Percentiles rank a stretch among this genome's conserved stretches.
Evolutionary conservation across 2,888 invertebrate species (phyloP).

Genomic region (Nesidiocoris tenuis): DNA sequence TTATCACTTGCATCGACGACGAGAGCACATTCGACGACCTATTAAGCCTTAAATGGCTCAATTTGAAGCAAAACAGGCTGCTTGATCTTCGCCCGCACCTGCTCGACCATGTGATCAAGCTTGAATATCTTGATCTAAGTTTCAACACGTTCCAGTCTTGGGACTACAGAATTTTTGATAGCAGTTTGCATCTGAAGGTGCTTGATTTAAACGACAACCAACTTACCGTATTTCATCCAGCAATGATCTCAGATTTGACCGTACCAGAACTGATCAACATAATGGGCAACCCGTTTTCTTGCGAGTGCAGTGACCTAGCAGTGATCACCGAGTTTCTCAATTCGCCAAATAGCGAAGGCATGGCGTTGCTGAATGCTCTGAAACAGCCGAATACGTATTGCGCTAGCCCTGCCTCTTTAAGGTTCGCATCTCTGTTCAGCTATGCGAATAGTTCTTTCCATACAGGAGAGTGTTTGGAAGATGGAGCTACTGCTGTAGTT

Average conservation of each 20-base stretch:
- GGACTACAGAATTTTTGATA: conserved; percentile 59
- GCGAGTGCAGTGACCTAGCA: conserved; percentile 57
- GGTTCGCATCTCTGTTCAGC: background rate
- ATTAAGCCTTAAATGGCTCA: conserved; percentile 59
- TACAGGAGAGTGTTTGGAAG: background rate
- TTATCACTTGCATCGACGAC: conserved; percentile 53
- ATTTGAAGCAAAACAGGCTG: conserved; percentile 59
- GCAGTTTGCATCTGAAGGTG: conserved; percentile 56
- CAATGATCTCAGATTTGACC: conserved; percentile 62
- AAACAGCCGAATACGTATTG: background rate
- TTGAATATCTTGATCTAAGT: conserved; percentile 59
- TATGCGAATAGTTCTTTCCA: background rate
- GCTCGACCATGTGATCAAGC: conserved; percentile 58
- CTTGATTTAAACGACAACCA: conserved; percentile 60
- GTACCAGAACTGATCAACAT: conserved; percentile 58
- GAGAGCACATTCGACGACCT: conserved; percentile 57
- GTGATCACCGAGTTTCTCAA: background rate
- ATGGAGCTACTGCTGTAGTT: background rate
- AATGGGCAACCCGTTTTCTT: conserved; percentile 60
- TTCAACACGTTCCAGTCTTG: conserved; percentile 60
- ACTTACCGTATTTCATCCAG: conserved; percentile 59
- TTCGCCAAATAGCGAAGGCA: background rate
- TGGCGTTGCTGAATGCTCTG: background rate
- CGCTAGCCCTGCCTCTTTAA: background rate
- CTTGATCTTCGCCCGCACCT: conserved; percentile 59